These are phyloP conservation scores for Lasioglossum malachurum DNA, from an alignment of 2,888 invertebrate genomes.

Conservation along the genomic window DNA sequence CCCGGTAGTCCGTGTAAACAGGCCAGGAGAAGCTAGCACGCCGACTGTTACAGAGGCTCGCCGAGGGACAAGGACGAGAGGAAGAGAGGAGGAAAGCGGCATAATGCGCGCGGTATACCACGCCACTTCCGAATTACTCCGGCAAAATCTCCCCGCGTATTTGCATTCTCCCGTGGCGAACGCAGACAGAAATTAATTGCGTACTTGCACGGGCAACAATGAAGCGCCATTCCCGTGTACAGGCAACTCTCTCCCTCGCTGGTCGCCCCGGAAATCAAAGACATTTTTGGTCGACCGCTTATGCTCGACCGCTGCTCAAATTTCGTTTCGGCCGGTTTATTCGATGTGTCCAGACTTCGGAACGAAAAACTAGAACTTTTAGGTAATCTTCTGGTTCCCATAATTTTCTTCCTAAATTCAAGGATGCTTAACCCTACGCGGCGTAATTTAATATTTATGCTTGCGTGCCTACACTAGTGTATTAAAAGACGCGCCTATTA, in stretches of 20 bases:
- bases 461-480: no score
- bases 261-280: conserved; percentile 74
- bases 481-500: no score
- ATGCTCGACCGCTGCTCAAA: conserved; percentile 56
- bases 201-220: conserved; percentile 79
- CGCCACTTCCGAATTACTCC: conserved; percentile 82
- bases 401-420: background rate
- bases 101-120: conserved; percentile 82
- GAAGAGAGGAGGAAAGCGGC: conserved; percentile 73
- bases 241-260: conserved; percentile 61
- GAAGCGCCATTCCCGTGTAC: conserved; percentile 74
- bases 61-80: conserved; percentile 28
- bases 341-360: conserved; percentile 28
- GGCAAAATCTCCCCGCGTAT: conserved; percentile 81
- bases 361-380: conserved; percentile 19
- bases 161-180: conserved; percentile 78
- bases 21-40: conserved; percentile 64
- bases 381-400: background rate
- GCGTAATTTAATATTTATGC: no score
- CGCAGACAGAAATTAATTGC: conserved; percentile 82
- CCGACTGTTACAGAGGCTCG: conserved; percentile 29
- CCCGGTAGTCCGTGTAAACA: conserved; percentile 62
- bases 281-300: conserved; percentile 72
- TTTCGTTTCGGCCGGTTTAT: conserved; percentile 62
- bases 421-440: no score